These are phyloP conservation scores for Corythaixoides concolor DNA, from an alignment of 2,113 vertebrate genomes.

Conservation along the genomic window DNA sequence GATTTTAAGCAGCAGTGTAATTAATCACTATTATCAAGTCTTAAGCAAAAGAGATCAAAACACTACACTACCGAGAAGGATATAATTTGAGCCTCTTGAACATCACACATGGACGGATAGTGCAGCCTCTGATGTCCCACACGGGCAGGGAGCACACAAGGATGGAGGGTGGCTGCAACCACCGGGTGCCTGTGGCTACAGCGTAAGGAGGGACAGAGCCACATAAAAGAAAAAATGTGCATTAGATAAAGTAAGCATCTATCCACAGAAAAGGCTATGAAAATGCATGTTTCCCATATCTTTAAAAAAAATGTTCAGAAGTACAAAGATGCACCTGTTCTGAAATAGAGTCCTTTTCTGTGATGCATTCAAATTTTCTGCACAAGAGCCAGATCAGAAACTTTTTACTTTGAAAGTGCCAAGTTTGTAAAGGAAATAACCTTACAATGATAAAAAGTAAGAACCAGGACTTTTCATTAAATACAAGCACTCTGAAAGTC, in stretches of 20 bases:
- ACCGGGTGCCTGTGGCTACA: not conserved
- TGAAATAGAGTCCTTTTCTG: not conserved
- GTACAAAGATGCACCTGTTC: not conserved
- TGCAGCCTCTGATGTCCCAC: rapidly evolving
- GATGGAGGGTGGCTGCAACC: not conserved
- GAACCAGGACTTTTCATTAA: not conserved
- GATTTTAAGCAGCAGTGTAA: not conserved
- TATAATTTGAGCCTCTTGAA: not conserved
- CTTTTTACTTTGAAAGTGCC: not conserved
- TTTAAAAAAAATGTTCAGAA: not conserved
- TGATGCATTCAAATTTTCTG: not conserved
- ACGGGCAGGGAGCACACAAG: not conserved
- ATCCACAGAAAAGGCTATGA: not conserved
- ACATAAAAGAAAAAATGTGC: not conserved
- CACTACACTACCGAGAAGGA: not conserved
- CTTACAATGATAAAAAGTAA: not conserved
- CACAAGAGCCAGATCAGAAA: not conserved
- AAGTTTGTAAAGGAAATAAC: not conserved
- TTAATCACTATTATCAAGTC: not conserved
- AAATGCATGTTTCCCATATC: not conserved
- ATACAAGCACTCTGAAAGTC: not conserved
- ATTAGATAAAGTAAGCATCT: not conserved
- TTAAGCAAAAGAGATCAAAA: not conserved
- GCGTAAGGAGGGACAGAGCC: not conserved
- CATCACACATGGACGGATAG: rapidly evolving